A percentile compares a stretch with the other conserved stretches of the same genome.
These are phyloP conservation scores for Anagyrus pseudococci DNA, from an alignment of 2,888 invertebrate genomes.

Conservation along the genomic window DNA sequence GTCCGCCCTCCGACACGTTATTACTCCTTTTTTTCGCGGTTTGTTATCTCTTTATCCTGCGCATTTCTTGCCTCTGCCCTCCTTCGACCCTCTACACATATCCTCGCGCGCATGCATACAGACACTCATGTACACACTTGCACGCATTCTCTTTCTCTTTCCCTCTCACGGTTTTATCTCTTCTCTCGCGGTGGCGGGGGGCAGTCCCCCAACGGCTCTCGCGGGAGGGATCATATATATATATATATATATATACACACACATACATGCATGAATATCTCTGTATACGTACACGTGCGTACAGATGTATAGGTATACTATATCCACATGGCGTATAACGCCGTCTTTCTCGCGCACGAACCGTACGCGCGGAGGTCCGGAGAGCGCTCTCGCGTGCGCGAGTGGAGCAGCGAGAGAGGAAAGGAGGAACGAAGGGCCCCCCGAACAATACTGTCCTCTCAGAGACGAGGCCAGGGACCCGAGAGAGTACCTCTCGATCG, in stretches of 20 bases:
- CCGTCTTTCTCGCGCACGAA: neutral
- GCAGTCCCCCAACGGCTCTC: neutral
- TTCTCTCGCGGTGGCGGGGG: neutral
- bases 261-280: neutral
- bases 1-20: conserved; percentile 3
- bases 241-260: conserved; percentile 3
- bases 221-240: conserved; percentile 12
- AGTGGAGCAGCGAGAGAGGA: neutral
- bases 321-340: no score
- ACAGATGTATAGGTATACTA: no score
- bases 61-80: conserved; percentile 13
- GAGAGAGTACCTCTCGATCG: conserved; percentile 3
- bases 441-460: conserved; percentile 33
- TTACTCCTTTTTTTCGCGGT: conserved; percentile 19
- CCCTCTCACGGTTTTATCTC: conserved; percentile 1
- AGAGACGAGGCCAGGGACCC: conserved; percentile 19
- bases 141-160: conserved; percentile 21
- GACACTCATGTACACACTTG: no score
- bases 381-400: no score
- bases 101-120: no score
- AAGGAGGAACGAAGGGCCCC: conserved; percentile 8
- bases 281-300: neutral
- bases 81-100: neutral
- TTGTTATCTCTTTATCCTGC: conserved; percentile 34
- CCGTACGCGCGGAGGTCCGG: conserved; percentile 1